Percentiles rank a stretch among this genome's conserved stretches.
These are phyloP conservation scores for Thomomys bottae DNA, from an alignment of 2,113 vertebrate species.

Conservation along the genomic window DNA sequence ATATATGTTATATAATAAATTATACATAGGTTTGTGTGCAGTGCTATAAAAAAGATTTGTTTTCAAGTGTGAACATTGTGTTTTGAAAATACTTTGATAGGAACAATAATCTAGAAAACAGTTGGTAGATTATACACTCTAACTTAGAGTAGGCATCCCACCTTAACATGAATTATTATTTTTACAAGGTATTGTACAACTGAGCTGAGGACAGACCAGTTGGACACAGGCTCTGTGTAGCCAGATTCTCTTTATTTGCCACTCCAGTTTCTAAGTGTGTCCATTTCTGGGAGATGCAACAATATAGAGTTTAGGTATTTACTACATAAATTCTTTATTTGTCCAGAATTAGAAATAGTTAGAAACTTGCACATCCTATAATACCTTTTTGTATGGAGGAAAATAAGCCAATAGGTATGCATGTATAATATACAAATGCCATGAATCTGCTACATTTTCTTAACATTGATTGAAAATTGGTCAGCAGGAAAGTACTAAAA, in stretches of 20 bases:
- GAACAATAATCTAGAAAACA: background rate
- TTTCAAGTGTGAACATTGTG: background rate
- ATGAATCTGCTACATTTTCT: background rate
- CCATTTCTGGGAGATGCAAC: background rate
- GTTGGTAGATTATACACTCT: background rate
- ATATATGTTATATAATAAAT: slow-evolving; percentile 43
- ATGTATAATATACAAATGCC: background rate
- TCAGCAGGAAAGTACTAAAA: slow-evolving; percentile 30
- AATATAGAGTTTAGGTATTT: slow-evolving; percentile 14
- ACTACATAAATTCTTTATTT: background rate
- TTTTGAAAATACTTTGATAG: background rate
- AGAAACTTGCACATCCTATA: background rate
- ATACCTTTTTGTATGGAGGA: background rate
- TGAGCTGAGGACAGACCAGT: background rate
- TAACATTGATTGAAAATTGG: background rate
- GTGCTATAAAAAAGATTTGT: slow-evolving; percentile 15
- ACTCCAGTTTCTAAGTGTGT: background rate
- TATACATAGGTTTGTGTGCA: slow-evolving; percentile 16
- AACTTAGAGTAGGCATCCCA: background rate
- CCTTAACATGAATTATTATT: background rate
- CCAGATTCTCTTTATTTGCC: background rate
- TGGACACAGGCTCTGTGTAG: background rate
- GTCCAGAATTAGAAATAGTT: background rate
- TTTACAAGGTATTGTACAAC: background rate
- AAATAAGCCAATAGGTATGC: background rate